phyloP scores from a whole-genome alignment of 2,797 vertebrate species.

The Syndactyla subalaris region DNA sequence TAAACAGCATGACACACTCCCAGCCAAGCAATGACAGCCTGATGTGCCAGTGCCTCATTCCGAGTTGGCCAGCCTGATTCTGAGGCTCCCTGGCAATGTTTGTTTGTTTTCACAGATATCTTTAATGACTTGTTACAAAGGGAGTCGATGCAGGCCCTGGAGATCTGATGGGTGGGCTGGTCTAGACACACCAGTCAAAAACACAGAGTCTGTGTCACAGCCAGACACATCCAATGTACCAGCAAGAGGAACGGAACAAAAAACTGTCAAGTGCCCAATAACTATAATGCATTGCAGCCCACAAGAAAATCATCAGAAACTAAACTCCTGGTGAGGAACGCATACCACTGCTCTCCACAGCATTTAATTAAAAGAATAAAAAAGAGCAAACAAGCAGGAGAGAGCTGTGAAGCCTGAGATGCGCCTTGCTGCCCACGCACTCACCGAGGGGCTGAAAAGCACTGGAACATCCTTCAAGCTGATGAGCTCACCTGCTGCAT shows the following conservation, averaged over 20 bases:
- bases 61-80: neutral
- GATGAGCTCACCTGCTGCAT: slow-evolving; percentile 34
- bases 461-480: slow-evolving; percentile 13
- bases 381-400: neutral
- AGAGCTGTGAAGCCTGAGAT: neutral
- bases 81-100: neutral
- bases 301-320: neutral
- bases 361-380: slow-evolving; percentile 57
- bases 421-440: neutral
- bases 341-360: slow-evolving; percentile 13
- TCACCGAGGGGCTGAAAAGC: neutral
- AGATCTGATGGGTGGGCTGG: neutral
- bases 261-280: slow-evolving; percentile 18
- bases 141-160: neutral
- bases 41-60: neutral
- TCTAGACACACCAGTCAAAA: neutral
- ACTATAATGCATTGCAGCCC: slow-evolving; percentile 8
- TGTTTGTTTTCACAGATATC: neutral
- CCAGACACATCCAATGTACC: neutral
- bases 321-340: slow-evolving; percentile 42
- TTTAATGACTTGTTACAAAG: neutral
- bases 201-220: neutral
- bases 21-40: neutral
- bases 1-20: neutral
- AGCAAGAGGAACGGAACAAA: neutral